Base-by-base conservation (phyloP, 2,797 vertebrate species). In the Gallinago stenura region DNA sequence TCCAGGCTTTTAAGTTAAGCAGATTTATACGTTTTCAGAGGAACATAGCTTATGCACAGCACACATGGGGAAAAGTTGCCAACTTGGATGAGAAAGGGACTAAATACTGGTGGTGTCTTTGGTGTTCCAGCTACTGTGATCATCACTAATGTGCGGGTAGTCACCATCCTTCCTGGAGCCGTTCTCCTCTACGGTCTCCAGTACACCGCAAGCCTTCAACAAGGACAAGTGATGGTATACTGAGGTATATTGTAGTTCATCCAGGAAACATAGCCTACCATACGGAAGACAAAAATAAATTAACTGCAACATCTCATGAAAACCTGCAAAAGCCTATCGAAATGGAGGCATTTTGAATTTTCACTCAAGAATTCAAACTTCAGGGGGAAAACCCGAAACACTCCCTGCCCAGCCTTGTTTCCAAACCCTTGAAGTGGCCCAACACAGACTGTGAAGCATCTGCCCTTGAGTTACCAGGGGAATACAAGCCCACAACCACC, bases 1-100 rank as follows among this genome's bases (percentile, higher is more conserved):
- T 83, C 48, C 68, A 85, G n/a, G 71, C 91, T 97, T 95, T 95
- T 95, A 91, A 89, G 60, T 93, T 93, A 87, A 95, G 68, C 84
- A 75, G 88, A 84, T 97, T 89, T 68, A 35, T 83, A 64, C 1
- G 1, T 87, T 93, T 91, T 93, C 57, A 77, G 83, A 84, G 24
- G 26, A 89, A 53, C 80, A n/a, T 12, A 77, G 70, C 66, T 73
- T 70, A 56, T 1, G 4, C 33, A 56, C 18, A 73, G 82, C 39
- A 56, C 30, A 53, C 56, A 41, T 30, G 33, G 43, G 73, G 79
- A 82, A 69, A 88, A 60, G 15, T 53, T 73, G 43, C 58, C 70
- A 31, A 5, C 35, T 82, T 66, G 46, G 37, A 76, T 71, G 62
- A 86, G 43, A 88, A 45, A 25, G 18, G 31, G 20, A 62, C 46